Conservation (phyloP, 2,888 invertebrate genomes). For the Calephelis perditalis region DNA sequence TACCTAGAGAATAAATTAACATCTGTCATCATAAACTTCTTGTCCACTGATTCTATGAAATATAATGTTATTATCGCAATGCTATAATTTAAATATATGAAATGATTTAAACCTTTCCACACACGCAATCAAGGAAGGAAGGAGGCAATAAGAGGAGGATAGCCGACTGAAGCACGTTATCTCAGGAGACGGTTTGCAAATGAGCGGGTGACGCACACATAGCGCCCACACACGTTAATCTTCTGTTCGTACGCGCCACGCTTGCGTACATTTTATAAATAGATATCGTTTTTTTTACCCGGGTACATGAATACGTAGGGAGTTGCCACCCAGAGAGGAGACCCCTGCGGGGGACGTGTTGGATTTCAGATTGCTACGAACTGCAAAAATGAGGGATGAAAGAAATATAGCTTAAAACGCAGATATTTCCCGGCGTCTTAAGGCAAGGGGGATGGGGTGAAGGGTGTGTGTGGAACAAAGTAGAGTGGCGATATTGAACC, state of each 20-base stretch:
- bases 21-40: slow-evolving; percentile 50
- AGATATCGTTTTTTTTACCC: slow-evolving; percentile 78
- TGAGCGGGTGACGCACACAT: slow-evolving; percentile 67
- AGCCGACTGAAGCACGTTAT: slow-evolving; percentile 75
- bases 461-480: slow-evolving; percentile 77
- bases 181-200: slow-evolving; percentile 78
- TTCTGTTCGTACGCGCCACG: slow-evolving; percentile 61
- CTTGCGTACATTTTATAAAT: slow-evolving; percentile 76
- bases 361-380: slow-evolving; percentile 80
- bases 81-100: slow-evolving; percentile 66
- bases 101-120: slow-evolving; percentile 67
- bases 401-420: slow-evolving; percentile 80
- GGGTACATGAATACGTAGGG: slow-evolving; percentile 72
- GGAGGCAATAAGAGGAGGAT: slow-evolving; percentile 75
- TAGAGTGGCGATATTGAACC: slow-evolving; percentile 78
- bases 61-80: slow-evolving; percentile 21
- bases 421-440: slow-evolving; percentile 79
- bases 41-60: slow-evolving; percentile 42
- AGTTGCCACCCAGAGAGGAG: slow-evolving; percentile 62
- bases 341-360: slow-evolving; percentile 76
- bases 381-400: slow-evolving; percentile 80
- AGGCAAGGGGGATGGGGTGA: slow-evolving; percentile 53
- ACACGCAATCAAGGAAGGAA: slow-evolving; percentile 72
- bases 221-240: slow-evolving; percentile 56
- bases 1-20: neutral